Conservation (phyloP, 1,140 invertebrate genomes). For the Heliconius melpomene region DNA sequence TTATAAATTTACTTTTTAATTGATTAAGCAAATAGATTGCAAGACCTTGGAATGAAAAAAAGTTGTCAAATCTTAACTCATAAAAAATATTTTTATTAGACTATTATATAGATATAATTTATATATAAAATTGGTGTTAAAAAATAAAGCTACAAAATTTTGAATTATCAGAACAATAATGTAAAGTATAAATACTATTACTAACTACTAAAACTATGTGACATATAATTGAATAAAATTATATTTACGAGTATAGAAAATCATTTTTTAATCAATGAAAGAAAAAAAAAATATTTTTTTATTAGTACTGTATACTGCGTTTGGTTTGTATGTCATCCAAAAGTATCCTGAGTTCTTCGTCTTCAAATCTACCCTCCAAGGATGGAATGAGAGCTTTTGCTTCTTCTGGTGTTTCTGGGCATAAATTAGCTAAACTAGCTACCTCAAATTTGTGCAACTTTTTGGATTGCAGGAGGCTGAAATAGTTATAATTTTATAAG, state of each 20-base stretch:
- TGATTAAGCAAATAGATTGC: too few relatives aligned
- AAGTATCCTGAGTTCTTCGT: slow-evolving; percentile 96
- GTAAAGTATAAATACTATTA: too few relatives aligned
- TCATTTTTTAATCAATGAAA: slow-evolving; percentile 9
- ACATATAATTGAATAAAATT: too few relatives aligned
- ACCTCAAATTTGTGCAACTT: slow-evolving; percentile 99
- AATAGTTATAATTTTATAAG: slow-evolving; percentile 41
- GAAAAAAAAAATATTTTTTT: slow-evolving; percentile 2
- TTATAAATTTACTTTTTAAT: too few relatives aligned
- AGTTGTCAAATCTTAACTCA: too few relatives aligned
- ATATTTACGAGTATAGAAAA: background rate
- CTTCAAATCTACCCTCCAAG: slow-evolving; percentile 96
- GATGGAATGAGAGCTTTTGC: slow-evolving; percentile 98
- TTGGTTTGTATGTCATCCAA: slow-evolving; percentile 99
- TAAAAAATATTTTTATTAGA: too few relatives aligned
- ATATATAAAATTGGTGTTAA: too few relatives aligned
- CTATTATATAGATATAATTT: too few relatives aligned
- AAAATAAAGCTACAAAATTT: too few relatives aligned
- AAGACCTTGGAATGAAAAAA: too few relatives aligned
- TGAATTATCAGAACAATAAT: too few relatives aligned
- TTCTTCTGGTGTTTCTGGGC: slow-evolving; percentile 98
- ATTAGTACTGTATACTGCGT: slow-evolving; percentile 96
- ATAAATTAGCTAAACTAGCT: slow-evolving; percentile 97
- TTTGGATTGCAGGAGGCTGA: slow-evolving; percentile 94
- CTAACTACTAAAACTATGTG: too few relatives aligned